A percentile compares a stretch with the other conserved stretches of the same genome.
Evolutionary conservation across 2,888 invertebrate genomes (phyloP).

Genomic region (Bimastos eiseni): DNA sequence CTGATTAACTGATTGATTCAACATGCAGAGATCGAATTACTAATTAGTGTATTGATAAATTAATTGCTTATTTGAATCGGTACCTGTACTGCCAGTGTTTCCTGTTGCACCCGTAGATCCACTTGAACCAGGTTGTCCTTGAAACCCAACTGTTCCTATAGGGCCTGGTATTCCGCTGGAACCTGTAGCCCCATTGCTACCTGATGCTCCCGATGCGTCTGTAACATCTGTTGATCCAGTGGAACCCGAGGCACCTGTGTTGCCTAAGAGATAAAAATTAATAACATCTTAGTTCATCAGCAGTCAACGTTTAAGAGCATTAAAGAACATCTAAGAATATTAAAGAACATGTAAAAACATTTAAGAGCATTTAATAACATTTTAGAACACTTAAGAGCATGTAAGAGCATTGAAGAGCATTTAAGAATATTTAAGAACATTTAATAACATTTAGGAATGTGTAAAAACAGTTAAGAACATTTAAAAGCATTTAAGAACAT

Average conservation of each 20-base stretch:
- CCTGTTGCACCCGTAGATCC: background rate
- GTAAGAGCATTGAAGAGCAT: too few relatives aligned
- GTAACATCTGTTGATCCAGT: background rate
- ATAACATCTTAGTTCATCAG: too few relatives aligned
- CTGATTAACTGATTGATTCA: background rate
- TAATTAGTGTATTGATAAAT: background rate
- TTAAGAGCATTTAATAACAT: too few relatives aligned
- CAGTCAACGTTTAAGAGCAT: too few relatives aligned
- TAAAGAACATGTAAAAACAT: too few relatives aligned
- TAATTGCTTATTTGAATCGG: background rate
- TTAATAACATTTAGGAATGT: too few relatives aligned
- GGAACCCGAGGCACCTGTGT: background rate
- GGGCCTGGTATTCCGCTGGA: background rate
- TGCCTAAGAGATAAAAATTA: too few relatives aligned
- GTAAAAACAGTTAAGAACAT: too few relatives aligned
- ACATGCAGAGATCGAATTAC: background rate
- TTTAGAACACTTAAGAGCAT: too few relatives aligned
- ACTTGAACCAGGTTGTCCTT: background rate
- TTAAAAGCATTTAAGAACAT: too few relatives aligned
- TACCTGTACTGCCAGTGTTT: background rate
- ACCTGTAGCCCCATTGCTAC: background rate
- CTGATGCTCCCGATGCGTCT: background rate
- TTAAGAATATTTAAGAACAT: too few relatives aligned
- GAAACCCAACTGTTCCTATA: background rate
- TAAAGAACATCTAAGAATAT: too few relatives aligned